Evolutionary conservation across 2,888 invertebrate genomes (phyloP), one percentile per base, ranked within the genome.

Genomic region (Diplazon laetatorius): DNA sequence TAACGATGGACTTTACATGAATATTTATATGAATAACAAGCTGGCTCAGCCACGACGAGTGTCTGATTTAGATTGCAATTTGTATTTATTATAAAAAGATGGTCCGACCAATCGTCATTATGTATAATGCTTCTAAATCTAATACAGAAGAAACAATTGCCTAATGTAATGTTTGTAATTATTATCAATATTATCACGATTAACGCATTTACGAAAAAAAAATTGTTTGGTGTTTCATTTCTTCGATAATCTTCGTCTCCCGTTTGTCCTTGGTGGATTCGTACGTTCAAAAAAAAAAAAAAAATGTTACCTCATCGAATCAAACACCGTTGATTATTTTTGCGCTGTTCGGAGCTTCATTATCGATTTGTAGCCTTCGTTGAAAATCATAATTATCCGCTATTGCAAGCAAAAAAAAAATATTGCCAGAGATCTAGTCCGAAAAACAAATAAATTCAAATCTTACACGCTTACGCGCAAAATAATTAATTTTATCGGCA

Each of bases 111-210:
- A 70, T 68, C 71, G 76, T 73, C 74, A 39, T 73, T 68, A 71
- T 69, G 78, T 82, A 75, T 76, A 80, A 81, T 65, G 81, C 81
- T 82, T 82, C 75, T 63, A 75, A 80, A 75, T 76, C 80, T 81
- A 80, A 78, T 72, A 80, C 55, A 74, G 76, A 78, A 74, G 42
- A 65, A n/a, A 65, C 62, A 77, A 78, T 81, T 81, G 74, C 80
- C 78, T 76, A 79, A 80, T 80, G 78, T 82, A 80, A 80, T 80
- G 78, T 80, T 80, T 81, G 80, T 82, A 77, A 81, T 82, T 81
- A 82, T 75, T 75, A 82, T 82, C 73, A 82, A 81, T 82, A 82
- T 74, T 82, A 81, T 81, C 76, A 81, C 70, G 63, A 80, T 82
- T 82, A 82, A 82, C 78, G 75, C 69, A 82, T 65, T 80, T 74